Conservation (phyloP, 2,113 vertebrate genomes). For the Grantiella picta region DNA sequence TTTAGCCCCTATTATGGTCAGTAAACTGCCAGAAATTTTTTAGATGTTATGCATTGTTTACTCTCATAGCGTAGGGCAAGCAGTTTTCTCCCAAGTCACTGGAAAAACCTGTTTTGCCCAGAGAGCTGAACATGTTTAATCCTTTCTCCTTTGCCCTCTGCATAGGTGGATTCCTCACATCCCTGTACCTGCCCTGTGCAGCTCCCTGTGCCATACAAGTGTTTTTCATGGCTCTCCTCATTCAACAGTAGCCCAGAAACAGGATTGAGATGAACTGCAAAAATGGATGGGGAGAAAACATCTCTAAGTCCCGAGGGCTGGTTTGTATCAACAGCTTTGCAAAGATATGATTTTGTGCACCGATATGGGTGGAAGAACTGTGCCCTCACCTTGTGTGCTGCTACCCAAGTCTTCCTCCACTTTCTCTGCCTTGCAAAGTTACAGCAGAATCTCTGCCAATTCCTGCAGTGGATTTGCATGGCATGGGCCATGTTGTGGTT, state of each 20-base stretch:
- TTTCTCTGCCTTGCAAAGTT: not conserved
- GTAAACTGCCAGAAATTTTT: not conserved
- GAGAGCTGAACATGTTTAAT: not conserved
- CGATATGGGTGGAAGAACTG: accelerated
- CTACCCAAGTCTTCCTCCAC: not conserved
- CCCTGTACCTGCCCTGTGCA: accelerated
- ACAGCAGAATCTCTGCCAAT: not conserved
- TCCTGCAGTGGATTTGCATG: not conserved
- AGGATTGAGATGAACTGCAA: not conserved
- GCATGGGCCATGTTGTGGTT: not conserved
- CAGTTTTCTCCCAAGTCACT: not conserved
- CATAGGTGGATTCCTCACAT: not conserved
- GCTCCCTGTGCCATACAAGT: accelerated
- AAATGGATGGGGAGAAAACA: not conserved
- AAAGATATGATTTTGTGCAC: not conserved
- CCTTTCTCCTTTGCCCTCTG: not conserved
- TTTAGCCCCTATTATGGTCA: not conserved
- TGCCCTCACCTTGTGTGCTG: not conserved
- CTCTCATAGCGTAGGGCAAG: not conserved
- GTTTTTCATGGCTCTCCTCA: not conserved
- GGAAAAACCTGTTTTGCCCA: not conserved
- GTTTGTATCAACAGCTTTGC: not conserved
- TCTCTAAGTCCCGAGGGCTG: not conserved
- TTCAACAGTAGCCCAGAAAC: not conserved
- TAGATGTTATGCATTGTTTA: not conserved